phyloP scores from a whole-genome alignment of 2,113 vertebrate genomes.

The Pachycephala philippinensis region DNA sequence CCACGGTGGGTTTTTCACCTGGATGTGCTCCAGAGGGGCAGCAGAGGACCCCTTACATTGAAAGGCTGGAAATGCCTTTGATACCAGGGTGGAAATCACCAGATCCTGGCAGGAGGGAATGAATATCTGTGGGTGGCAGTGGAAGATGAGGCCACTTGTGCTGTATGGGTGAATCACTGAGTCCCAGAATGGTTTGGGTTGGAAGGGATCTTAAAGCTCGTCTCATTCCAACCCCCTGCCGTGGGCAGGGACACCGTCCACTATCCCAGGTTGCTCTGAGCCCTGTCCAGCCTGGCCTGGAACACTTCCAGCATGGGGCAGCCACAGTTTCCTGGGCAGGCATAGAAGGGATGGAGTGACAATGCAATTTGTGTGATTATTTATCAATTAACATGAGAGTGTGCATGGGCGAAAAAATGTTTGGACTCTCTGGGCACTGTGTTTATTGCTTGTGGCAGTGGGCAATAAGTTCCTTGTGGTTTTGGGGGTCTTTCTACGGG shows the following conservation, averaged over 20 bases:
- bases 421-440: not conserved
- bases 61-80: not conserved
- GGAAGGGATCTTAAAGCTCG: not conserved
- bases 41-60: rapidly evolving
- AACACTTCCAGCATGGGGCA: not conserved
- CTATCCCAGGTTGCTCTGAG: not conserved
- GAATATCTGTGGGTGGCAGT: rapidly evolving
- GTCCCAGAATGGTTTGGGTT: not conserved
- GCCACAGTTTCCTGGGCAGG: not conserved
- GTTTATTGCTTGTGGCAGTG: not conserved
- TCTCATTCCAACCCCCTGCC: not conserved
- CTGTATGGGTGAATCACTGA: not conserved
- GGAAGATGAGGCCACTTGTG: not conserved
- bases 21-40: not conserved
- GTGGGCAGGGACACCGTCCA: not conserved
- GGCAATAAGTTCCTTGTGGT: too few relatives aligned
- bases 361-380: not conserved
- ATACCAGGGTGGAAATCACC: not conserved
- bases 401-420: not conserved
- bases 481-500: too few relatives aligned
- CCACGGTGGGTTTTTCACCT: not conserved
- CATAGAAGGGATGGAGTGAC: not conserved
- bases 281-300: not conserved
- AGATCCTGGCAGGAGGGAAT: not conserved
- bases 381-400: not conserved